Percentiles rank a stretch among this genome's conserved stretches.
Evolutionary conservation across 2,113 vertebrate species (phyloP).

Genomic region (Gyps fulvus): DNA sequence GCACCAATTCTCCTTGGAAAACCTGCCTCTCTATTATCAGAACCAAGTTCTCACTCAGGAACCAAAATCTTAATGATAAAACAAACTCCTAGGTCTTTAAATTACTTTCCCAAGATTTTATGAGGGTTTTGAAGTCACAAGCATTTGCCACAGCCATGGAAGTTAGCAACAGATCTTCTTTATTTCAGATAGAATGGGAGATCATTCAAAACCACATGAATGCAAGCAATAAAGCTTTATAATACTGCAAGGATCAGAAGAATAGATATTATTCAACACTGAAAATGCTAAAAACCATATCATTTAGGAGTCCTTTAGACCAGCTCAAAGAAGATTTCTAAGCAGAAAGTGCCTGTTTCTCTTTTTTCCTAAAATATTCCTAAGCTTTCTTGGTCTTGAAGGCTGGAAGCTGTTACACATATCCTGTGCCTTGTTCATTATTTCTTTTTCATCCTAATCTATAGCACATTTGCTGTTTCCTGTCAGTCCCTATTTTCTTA

Average conservation of each 20-base stretch:
- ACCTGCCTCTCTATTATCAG: not conserved
- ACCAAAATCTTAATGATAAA: not conserved
- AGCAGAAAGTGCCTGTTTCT: not conserved
- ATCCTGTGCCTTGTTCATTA: not conserved
- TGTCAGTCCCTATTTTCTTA: not conserved
- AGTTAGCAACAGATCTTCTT: not conserved
- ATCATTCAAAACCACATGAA: not conserved
- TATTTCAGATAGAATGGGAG: not conserved
- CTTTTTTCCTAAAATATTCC: not conserved
- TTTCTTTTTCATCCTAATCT: not conserved
- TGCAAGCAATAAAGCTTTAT: not conserved
- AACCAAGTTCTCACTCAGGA: not conserved
- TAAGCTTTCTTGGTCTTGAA: not conserved
- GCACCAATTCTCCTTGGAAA: not conserved
- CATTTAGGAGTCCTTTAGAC: not conserved
- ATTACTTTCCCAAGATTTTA: not conserved
- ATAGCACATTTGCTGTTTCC: not conserved
- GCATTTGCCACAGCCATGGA: not conserved
- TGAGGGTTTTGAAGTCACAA: not conserved
- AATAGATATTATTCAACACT: not conserved
- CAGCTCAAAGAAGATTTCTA: not conserved
- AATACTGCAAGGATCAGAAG: not conserved
- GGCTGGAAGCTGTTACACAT: not conserved
- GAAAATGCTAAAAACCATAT: not conserved
- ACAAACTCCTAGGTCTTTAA: not conserved